Conservation (phyloP, 30 jellyfish, hydroid and myxozoan genomes). For the Phacellophora camtschatica region DNA sequence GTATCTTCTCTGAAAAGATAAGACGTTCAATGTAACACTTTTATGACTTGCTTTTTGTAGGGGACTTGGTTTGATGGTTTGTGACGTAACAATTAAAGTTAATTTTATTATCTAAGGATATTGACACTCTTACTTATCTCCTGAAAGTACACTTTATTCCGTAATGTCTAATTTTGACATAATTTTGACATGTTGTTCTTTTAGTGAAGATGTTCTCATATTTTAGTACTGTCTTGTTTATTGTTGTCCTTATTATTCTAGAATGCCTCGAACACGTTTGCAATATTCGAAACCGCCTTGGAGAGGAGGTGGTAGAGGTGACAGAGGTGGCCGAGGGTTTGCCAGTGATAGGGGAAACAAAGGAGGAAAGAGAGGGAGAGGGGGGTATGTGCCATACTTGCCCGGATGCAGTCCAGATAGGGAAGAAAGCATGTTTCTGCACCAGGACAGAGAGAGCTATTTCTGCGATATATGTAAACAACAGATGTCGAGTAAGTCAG, state of each 20-base stretch:
- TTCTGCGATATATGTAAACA: slow-evolving; percentile 83
- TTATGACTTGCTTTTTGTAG: no score
- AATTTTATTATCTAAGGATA: no score
- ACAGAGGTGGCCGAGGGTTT: neutral
- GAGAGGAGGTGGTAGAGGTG: neutral
- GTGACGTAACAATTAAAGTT: no score
- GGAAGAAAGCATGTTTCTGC: neutral
- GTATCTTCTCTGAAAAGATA: no score
- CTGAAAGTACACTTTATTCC: no score
- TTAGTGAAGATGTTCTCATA: no score
- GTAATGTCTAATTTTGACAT: no score
- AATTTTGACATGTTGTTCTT: no score
- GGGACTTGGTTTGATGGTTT: no score
- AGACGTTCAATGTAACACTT: no score
- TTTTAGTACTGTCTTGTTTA: neutral
- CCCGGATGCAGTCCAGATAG: slow-evolving; percentile 33
- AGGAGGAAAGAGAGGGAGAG: slow-evolving; percentile 1
- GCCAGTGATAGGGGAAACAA: slow-evolving; percentile 4
- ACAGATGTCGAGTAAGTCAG: slow-evolving; percentile 65
- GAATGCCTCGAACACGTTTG: slow-evolving; percentile 44
- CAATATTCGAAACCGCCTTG: slow-evolving; percentile 27
- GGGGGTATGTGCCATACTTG: slow-evolving; percentile 49
- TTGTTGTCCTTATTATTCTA: neutral
- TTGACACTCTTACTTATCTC: no score
- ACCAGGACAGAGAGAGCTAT: slow-evolving; percentile 58